These are phyloP conservation scores for Psettodes erumei DNA, from an alignment of 2,113 vertebrate species.

Conservation along the genomic window DNA sequence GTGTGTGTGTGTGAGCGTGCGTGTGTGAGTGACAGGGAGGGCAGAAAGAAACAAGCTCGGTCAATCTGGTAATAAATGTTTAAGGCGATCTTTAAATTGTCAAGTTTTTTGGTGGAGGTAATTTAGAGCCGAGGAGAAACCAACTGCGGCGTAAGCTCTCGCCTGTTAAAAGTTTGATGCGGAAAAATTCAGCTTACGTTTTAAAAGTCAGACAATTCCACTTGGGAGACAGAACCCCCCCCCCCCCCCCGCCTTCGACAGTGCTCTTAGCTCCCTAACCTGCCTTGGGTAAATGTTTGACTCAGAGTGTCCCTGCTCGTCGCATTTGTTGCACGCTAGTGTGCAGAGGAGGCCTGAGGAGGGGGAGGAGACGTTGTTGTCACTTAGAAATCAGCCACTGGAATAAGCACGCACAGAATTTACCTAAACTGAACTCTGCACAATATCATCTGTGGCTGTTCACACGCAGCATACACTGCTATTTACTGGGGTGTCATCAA, in stretches of 20 bases:
- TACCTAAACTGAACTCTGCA: conserved; percentile 32
- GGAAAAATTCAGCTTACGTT: conserved; percentile 23
- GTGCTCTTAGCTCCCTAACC: conserved; percentile 21
- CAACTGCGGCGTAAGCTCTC: background rate
- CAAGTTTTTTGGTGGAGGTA: background rate
- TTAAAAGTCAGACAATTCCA: conserved; percentile 10
- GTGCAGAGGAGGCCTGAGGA: conserved; percentile 36
- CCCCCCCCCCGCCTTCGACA: too few relatives aligned
- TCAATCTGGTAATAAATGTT: conserved; percentile 15
- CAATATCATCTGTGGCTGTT: background rate
- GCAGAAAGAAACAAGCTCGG: background rate
- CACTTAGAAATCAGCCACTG: conserved; percentile 13
- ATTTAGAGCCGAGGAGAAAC: background rate
- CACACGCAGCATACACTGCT: background rate
- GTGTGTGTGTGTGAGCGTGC: background rate
- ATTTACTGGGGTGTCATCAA: background rate
- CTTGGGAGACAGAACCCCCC: background rate
- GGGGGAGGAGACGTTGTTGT: conserved; percentile 28
- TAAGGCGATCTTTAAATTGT: background rate
- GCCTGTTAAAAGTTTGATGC: conserved; percentile 31
- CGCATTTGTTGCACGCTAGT: conserved; percentile 53
- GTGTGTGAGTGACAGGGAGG: background rate
- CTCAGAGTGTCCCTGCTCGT: conserved; percentile 45
- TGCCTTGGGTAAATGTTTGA: conserved; percentile 69
- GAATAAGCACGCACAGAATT: conserved; percentile 23